Conservation (phyloP, 2,113 vertebrate species). For the Rynchops niger region DNA sequence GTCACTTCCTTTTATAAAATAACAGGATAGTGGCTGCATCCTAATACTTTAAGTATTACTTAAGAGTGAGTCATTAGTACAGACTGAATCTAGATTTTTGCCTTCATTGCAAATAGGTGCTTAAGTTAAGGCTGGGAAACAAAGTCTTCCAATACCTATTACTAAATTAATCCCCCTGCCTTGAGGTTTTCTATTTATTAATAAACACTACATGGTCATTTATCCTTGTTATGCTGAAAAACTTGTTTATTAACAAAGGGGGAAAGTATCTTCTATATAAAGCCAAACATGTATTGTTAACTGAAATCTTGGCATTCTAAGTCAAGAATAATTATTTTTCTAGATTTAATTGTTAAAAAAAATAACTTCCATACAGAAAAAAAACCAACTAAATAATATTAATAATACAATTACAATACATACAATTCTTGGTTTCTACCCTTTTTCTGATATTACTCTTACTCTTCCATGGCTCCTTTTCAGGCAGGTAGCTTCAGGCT, state of each 20-base stretch:
- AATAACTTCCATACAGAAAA: not conserved
- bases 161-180: not conserved
- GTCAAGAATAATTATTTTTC: not conserved
- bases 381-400: fast-evolving
- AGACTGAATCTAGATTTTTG: not conserved
- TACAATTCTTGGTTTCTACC: not conserved
- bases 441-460: not conserved
- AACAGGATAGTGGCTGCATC: not conserved
- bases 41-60: not conserved
- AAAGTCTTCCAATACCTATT: not conserved
- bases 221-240: not conserved
- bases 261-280: not conserved
- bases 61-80: not conserved
- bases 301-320: not conserved
- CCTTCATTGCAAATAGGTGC: not conserved
- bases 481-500: not conserved
- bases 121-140: not conserved
- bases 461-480: not conserved
- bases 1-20: not conserved
- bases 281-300: not conserved
- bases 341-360: not conserved
- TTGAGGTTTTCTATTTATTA: not conserved
- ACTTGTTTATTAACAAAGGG: not conserved
- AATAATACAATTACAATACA: not conserved
- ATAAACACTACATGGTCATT: not conserved